Base-by-base conservation (phyloP, 2,888 invertebrate species). In the Atrina japonica region DNA sequence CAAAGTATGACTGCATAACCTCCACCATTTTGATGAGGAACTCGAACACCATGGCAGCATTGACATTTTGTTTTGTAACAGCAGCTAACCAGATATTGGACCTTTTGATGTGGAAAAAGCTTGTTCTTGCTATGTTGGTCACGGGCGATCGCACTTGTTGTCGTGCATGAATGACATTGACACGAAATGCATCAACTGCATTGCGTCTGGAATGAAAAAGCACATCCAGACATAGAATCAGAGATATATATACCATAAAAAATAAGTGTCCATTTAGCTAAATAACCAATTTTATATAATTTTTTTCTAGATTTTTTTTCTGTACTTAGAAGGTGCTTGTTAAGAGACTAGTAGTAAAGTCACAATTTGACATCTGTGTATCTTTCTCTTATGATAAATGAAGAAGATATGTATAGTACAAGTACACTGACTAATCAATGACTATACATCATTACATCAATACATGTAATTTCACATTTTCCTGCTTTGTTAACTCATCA, bases 1-100 rank as follows among this genome's bases (percentile, higher is more conserved):
- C 99, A 90, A 99, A 99, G 91, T 99, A 99, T 0, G 98, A 97
- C 91, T 98, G 98, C 99, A 99, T 99, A 64, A 99, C 98, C 80
- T 92, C 92, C 21, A 92, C 91, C 90, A 99, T 98, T 91, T 99
- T 98, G 65, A 98, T 93, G 52, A 99, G 93, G 91, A 99, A 99
- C 92, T 99, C 99, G 90, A 99, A 99, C 45, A 99, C 99, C 99
- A 99, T 99, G 0, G 98, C 98, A 25, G 99, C 99, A 88, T 99
- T 99, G 67, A 99, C 98, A 95, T 99, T 99, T 92, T 99, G 99
- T 92, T 98, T 98, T 27, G 99, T 99, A n/a, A 99, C 99, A 0
- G 99, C 99, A 49, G 99, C 99, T 82, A 99, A 92, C 99, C 99
- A 99, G 86, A 99, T 98, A 90, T 99, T 99, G 14, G 98, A 97